phyloP scores from a whole-genome alignment of 2,888 invertebrate species.

The Cartodere bifasciata region DNA sequence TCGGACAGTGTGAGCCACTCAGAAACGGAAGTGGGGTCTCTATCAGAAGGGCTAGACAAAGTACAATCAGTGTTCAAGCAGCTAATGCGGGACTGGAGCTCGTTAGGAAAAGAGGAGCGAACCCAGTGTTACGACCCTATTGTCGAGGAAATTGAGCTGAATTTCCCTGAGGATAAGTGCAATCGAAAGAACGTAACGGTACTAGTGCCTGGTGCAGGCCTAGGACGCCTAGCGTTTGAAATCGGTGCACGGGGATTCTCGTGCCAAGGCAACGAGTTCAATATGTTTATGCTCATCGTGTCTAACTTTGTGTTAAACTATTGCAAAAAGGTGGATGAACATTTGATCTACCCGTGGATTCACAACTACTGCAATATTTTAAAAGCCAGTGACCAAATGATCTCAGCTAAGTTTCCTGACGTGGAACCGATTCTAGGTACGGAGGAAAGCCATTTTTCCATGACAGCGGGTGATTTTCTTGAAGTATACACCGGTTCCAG shows the following conservation, averaged over 20 bases:
- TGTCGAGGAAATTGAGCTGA: conserved; percentile 62
- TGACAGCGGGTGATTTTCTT: conserved; percentile 94
- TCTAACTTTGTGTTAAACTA: conserved; percentile 92
- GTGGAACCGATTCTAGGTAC: conserved; percentile 62
- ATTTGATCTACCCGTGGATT: conserved; percentile 86
- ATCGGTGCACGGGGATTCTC: conserved; percentile 78
- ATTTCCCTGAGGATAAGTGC: conserved; percentile 54
- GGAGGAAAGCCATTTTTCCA: conserved; percentile 64
- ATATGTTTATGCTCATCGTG: conserved; percentile 92
- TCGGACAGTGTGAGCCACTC: conserved; percentile 25
- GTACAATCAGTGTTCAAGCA: conserved; percentile 91
- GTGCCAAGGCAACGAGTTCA: conserved; percentile 97
- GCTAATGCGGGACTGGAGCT: conserved; percentile 94
- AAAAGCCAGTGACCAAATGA: conserved; percentile 66
- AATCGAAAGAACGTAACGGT: conserved; percentile 51
- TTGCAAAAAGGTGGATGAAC: conserved; percentile 57
- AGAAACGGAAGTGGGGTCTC: conserved; percentile 25
- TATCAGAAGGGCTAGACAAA: conserved; percentile 53
- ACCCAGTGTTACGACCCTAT: conserved; percentile 83
- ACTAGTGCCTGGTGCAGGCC: conserved; percentile 92
- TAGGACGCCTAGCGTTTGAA: conserved; percentile 90
- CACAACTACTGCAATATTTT: conserved; percentile 90
- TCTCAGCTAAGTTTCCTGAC: conserved; percentile 74
- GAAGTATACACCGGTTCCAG: conserved; percentile 67
- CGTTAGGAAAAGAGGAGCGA: conserved; percentile 68